Evolutionary conservation across 2,113 vertebrate species (phyloP).

Genomic region (Cephalopholis sonnerati): DNA sequence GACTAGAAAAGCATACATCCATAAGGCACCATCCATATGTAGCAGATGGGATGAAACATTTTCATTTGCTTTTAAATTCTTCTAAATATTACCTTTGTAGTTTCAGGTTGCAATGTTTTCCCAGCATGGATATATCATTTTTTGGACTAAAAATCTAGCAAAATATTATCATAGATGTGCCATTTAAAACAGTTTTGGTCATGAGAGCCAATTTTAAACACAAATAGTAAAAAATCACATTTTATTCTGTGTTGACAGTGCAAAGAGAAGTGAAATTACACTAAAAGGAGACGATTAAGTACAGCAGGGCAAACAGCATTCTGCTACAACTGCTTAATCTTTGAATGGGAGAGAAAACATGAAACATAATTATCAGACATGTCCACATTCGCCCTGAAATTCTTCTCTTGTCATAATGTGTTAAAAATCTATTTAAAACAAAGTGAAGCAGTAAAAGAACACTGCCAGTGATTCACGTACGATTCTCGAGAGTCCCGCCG

Average conservation of each 20-base stretch:
- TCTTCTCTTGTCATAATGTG: slow-evolving; percentile 18
- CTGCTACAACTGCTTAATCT: background rate
- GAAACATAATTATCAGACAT: slow-evolving; percentile 14
- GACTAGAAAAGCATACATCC: background rate
- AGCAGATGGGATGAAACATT: background rate
- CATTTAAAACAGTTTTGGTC: background rate
- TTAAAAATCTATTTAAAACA: slow-evolving; percentile 30
- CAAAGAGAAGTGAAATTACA: background rate
- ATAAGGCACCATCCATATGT: background rate
- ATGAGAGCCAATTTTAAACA: background rate
- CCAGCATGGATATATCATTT: background rate
- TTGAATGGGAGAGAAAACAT: background rate
- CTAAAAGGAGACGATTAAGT: background rate
- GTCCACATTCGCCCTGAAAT: slow-evolving; percentile 16
- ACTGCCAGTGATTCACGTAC: slow-evolving; percentile 26
- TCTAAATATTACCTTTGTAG: background rate
- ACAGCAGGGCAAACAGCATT: background rate
- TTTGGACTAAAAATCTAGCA: background rate
- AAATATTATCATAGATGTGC: background rate
- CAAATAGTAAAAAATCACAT: background rate
- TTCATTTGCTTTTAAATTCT: background rate
- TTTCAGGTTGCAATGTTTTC: background rate
- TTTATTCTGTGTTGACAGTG: background rate
- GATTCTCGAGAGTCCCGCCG: slow-evolving; percentile 37
- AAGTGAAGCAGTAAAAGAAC: slow-evolving; percentile 43